phyloP scores from a whole-genome alignment of 2,113 vertebrate genomes.

The Petromus typicus region DNA sequence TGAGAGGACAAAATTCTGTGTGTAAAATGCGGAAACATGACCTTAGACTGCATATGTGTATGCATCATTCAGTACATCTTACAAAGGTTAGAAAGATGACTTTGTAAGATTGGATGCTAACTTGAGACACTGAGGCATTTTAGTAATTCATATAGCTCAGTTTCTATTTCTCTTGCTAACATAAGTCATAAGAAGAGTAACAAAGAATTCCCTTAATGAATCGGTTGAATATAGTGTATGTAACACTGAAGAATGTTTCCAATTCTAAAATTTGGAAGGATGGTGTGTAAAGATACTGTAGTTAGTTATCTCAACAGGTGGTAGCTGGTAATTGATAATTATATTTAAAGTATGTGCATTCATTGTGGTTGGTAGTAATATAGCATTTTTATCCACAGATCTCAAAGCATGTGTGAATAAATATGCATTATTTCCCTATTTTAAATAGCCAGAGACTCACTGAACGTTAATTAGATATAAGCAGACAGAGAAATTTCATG shows the following conservation, averaged over 20 bases:
- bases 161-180: slow-evolving; percentile 70
- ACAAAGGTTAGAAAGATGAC: slow-evolving; percentile 54
- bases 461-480: slow-evolving; percentile 80
- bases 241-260: slow-evolving; percentile 69
- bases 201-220: slow-evolving; percentile 77
- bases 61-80: slow-evolving; percentile 39
- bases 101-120: slow-evolving; percentile 54
- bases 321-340: slow-evolving; percentile 83
- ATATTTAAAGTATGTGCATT: slow-evolving; percentile 83
- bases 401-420: slow-evolving; percentile 84
- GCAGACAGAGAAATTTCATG: slow-evolving; percentile 76
- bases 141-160: slow-evolving; percentile 38
- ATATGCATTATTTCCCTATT: slow-evolving; percentile 84
- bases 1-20: slow-evolving; percentile 62
- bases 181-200: slow-evolving; percentile 68
- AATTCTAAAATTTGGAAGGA: slow-evolving; percentile 76
- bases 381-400: slow-evolving; percentile 82
- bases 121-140: slow-evolving; percentile 31
- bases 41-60: slow-evolving; percentile 14
- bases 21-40: slow-evolving; percentile 33
- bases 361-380: slow-evolving; percentile 81
- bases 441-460: slow-evolving; percentile 80
- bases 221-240: slow-evolving; percentile 41
- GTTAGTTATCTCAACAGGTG: slow-evolving; percentile 83
- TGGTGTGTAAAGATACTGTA: slow-evolving; percentile 71